phyloP scores from a whole-genome alignment of 92 coral and sea anemone species.

The Actinostola sp. region DNA sequence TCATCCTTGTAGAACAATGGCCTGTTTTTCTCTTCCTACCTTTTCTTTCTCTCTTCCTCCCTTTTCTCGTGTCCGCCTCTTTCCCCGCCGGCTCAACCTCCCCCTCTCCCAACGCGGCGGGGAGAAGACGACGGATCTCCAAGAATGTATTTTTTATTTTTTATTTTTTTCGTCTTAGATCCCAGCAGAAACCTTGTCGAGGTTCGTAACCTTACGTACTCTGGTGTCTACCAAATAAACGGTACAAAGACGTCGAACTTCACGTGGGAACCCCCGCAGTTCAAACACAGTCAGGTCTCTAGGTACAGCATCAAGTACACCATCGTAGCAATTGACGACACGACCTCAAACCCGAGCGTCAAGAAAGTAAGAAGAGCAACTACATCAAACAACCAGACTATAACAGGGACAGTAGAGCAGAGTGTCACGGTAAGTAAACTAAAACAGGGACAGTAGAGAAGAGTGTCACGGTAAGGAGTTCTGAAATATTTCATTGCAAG shows the following conservation, averaged over 20 bases:
- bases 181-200: conserved; percentile 28
- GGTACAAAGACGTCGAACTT: conserved; percentile 1
- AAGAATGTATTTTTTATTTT: not conserved
- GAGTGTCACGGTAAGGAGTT: not conserved
- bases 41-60: too few species aligned
- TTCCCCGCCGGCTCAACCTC: too few species aligned
- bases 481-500: too few species aligned
- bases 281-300: conserved; percentile 24
- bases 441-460: not conserved
- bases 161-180: not conserved
- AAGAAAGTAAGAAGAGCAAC: conserved; percentile 1
- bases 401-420: not conserved
- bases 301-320: conserved; percentile 15
- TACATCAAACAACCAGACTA: not conserved
- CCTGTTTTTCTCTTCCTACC: too few species aligned
- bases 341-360: not conserved
- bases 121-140: too few species aligned
- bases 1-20: too few species aligned
- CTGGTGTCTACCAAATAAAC: not conserved
- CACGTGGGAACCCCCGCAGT: conserved; percentile 25
- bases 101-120: too few species aligned
- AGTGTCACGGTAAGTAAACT: conserved; percentile 3
- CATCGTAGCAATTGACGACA: not conserved
- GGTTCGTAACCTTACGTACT: conserved; percentile 24
- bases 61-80: too few species aligned